Conservation (phyloP, 2,888 invertebrate genomes). For the Lasioglossum calceatum region DNA sequence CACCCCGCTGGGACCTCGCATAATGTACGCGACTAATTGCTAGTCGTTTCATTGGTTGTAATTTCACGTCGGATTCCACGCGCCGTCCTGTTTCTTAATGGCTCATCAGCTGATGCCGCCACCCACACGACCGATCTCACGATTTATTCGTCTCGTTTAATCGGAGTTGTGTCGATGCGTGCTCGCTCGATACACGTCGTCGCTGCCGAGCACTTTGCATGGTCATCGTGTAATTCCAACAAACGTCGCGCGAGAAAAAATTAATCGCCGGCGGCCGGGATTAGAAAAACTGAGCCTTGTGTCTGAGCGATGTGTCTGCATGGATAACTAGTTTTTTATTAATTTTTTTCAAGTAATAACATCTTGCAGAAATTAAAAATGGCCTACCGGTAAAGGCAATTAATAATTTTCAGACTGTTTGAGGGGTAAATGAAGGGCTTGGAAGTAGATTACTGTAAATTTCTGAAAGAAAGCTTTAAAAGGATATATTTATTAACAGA, state of each 20-base stretch:
- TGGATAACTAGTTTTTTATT: not conserved
- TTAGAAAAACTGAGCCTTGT: not conserved
- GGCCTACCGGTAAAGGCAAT: not conserved
- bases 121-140: slow-evolving; percentile 35
- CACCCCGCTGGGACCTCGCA: slow-evolving; percentile 49
- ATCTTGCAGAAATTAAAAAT: not conserved
- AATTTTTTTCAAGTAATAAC: not conserved
- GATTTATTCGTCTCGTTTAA: slow-evolving; percentile 37
- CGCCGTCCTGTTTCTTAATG: slow-evolving; percentile 51
- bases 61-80: slow-evolving; percentile 58
- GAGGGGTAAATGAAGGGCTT: too few relatives aligned
- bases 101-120: slow-evolving; percentile 44
- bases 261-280: not conserved
- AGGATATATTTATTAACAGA: too few relatives aligned
- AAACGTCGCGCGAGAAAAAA: not conserved
- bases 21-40: slow-evolving; percentile 66
- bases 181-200: not conserved
- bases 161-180: slow-evolving; percentile 35
- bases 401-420: not conserved
- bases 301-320: not conserved
- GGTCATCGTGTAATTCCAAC: not conserved
- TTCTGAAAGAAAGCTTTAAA: too few relatives aligned
- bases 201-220: not conserved
- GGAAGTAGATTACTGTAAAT: too few relatives aligned
- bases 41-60: slow-evolving; percentile 56